Base-by-base conservation (phyloP, 2,888 invertebrate species). In the Podotricha telesiphe region DNA sequence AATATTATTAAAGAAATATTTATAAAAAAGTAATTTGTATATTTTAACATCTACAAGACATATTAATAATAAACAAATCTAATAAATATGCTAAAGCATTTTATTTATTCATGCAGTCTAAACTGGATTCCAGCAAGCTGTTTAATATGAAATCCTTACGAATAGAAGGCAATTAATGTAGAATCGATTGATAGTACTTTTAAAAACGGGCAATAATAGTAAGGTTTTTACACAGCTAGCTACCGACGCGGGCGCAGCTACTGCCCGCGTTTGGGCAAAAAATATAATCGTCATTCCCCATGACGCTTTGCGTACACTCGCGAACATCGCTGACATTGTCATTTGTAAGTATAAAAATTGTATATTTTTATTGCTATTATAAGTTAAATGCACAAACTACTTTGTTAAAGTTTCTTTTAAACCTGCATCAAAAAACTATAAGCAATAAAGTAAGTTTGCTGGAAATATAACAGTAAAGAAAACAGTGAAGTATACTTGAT, bases 241-340 rank as follows among this genome's bases (percentile, higher is more conserved):
- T 68, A 71, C 70, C 73, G 78, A 79, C 70, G 76, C 75, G 71
- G 78, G 73, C 77, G 66, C 48, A 62, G 86, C 88, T 87, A 86
- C 86, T 82, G 88, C 81, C 82, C 82, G 83, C 83, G 76, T 74
- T 82, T 83, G 80, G 80, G 81, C 84, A 88, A 88, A 89, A 89
- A 89, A 87, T 75, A 73, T 72, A 73, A 71, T 77, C 76, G 79
- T 86, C 83, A 84, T 82, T 81, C 80, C 78, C 77, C 73, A 74
- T 80, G 80, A 82, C 78, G 79, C 77, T 77, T 74, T 72, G 75
- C 22, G 81, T 82, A 82, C 79, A 80, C 28, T 77, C 76, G 64
- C 47, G 22, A 48, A 73, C 74, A 76, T 47, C 53, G 61, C 28
- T 47, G 17, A n/a, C n/a, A n/a, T 20, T n/a, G 61, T 55, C 4